Conservation (phyloP, 2,113 vertebrate genomes). For the Gymnobelideus leadbeateri region DNA sequence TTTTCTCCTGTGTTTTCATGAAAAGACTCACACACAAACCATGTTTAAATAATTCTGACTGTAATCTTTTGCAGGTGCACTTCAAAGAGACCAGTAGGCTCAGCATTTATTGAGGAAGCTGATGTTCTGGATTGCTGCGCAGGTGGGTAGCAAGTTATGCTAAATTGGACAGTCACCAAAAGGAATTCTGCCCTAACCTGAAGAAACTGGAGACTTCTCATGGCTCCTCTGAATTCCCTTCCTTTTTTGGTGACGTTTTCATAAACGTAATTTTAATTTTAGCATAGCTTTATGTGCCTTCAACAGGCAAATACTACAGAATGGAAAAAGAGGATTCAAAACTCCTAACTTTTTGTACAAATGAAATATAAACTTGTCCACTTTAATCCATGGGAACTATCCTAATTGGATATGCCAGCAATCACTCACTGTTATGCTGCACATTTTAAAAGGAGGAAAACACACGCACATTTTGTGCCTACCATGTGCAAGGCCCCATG, state of each 20-base stretch:
- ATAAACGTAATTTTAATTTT: background rate
- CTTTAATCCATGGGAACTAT: background rate
- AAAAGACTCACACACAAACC: background rate
- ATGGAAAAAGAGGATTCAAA: background rate
- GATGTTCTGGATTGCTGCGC: background rate
- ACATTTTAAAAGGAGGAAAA: background rate
- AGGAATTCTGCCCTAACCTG: background rate
- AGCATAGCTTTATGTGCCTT: background rate
- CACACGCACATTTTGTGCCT: background rate
- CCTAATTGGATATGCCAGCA: too few relatives aligned
- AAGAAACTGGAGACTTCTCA: background rate
- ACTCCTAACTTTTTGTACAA: background rate
- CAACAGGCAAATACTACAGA: background rate
- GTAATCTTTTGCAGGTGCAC: background rate
- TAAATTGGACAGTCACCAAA: background rate
- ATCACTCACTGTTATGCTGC: background rate
- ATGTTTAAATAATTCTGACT: background rate
- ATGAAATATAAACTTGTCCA: background rate
- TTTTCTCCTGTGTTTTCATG: background rate
- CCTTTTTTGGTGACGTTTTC: background rate
- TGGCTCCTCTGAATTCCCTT: background rate
- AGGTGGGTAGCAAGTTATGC: background rate
- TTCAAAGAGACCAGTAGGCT: background rate
- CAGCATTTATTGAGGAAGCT: background rate
- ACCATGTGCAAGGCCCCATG: background rate